Conservation (phyloP, 2,888 invertebrate genomes). For the Diarsia rubi region DNA sequence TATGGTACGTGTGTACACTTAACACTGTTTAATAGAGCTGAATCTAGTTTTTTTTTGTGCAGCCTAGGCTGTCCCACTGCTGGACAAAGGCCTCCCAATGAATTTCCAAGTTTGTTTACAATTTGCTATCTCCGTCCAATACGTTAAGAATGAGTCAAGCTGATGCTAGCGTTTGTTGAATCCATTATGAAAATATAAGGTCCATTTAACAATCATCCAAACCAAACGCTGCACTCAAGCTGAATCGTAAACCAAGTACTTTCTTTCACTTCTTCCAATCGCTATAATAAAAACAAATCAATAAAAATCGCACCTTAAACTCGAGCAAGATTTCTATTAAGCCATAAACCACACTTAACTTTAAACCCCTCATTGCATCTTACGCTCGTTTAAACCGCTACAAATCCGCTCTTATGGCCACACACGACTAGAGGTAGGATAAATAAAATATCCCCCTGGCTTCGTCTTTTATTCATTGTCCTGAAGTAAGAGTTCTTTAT, state of each 20-base stretch:
- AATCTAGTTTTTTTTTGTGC: too few species aligned
- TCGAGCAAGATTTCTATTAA: conserved; percentile 21
- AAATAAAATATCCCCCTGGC: conserved; percentile 59
- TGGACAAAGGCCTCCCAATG: too few species aligned
- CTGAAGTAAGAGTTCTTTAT: conserved; percentile 60
- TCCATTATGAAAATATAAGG: too few species aligned
- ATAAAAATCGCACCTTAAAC: conserved; percentile 21
- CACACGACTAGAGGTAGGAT: conserved; percentile 47
- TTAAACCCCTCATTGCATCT: conserved; percentile 40
- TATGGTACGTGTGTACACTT: neutral
- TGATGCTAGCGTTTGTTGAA: too few species aligned
- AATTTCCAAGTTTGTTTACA: too few species aligned
- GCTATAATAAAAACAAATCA: conserved; percentile 12
- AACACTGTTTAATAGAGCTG: neutral
- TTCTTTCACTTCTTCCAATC: neutral
- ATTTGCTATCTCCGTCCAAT: too few species aligned
- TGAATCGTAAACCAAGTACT: neutral
- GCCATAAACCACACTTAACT: conserved; percentile 48
- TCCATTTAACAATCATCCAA: too few species aligned
- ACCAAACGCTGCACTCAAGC: neutral
- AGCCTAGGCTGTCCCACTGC: too few species aligned
- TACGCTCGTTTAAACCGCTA: conserved; percentile 31
- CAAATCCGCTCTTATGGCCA: conserved; percentile 52
- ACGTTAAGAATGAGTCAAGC: too few species aligned
- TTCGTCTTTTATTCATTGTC: conserved; percentile 65